Percentiles rank a stretch among this genome's conserved stretches.
These are phyloP conservation scores for Campopleginae sp. DNA, from an alignment of 2,888 invertebrate species.

Conservation along the genomic window DNA sequence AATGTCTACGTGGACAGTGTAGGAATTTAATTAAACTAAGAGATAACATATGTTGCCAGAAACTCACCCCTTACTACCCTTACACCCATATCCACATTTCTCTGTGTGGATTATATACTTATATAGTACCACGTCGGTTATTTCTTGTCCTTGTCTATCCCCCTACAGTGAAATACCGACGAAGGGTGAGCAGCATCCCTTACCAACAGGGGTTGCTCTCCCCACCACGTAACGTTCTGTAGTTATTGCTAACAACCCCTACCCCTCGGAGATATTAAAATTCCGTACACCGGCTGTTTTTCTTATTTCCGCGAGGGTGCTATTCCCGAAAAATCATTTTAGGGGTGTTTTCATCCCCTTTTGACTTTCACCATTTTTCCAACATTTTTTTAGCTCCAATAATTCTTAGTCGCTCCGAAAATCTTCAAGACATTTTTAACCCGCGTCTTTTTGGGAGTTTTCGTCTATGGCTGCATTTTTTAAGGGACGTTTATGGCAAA, in stretches of 20 bases:
- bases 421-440: neutral
- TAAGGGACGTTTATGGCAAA: neutral
- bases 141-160: constrained; percentile 42
- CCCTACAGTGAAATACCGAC: constrained; percentile 57
- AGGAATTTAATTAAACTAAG: constrained; percentile 89
- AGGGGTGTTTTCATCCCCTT: constrained; percentile 22
- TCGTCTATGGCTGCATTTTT: neutral
- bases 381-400: neutral
- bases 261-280: constrained; percentile 82
- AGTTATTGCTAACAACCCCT: constrained; percentile 81
- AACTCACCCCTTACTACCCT: constrained; percentile 54
- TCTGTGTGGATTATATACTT: neutral
- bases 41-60: constrained; percentile 84
- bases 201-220: constrained; percentile 71
- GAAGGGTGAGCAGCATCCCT: constrained; percentile 60
- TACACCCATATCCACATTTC: constrained; percentile 7
- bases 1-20: constrained; percentile 74
- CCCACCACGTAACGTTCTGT: constrained; percentile 71
- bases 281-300: constrained; percentile 82
- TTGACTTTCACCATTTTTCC: constrained; percentile 16
- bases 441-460: neutral
- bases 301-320: constrained; percentile 36
- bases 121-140: neutral
- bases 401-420: neutral
- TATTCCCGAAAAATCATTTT: constrained; percentile 24